phyloP scores from a whole-genome alignment of 92 coral and sea anemone genomes.

The Paragorgia papillata region DNA sequence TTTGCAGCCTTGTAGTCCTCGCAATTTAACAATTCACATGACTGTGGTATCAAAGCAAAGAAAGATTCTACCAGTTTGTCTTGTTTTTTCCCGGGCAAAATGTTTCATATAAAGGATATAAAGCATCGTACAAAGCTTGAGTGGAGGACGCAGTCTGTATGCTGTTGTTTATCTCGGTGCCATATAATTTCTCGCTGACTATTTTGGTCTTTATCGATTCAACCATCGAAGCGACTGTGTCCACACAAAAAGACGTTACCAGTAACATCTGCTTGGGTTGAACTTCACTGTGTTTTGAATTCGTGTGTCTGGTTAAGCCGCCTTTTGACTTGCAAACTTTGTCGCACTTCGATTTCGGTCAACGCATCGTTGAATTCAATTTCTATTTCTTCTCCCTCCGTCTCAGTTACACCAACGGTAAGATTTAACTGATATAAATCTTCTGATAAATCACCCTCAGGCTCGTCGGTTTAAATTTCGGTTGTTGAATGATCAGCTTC shows the following conservation, averaged over 20 bases:
- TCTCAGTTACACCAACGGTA: constrained; percentile 11
- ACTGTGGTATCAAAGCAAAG: no score
- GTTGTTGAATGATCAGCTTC: not conserved
- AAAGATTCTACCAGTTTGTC: no score
- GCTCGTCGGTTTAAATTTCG: no score
- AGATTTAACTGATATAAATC: constrained; percentile 7
- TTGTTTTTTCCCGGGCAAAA: no score
- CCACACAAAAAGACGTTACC: constrained; percentile 3
- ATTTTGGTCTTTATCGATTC: constrained; percentile 21
- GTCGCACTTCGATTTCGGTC: constrained; percentile 28
- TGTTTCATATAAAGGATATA: no score
- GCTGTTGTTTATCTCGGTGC: constrained; percentile 12
- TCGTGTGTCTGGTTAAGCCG: no score
- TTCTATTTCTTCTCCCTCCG: constrained; percentile 22
- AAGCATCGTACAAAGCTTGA: no score
- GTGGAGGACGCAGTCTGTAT: constrained; percentile 8
- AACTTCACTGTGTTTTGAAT: constrained; percentile 13
- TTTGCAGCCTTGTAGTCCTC: no score
- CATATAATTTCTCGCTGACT: constrained; percentile 23
- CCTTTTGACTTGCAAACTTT: constrained; percentile 35
- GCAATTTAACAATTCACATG: no score
- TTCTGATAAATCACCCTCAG: no score
- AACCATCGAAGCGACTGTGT: constrained; percentile 5
- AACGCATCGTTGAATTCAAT: no score
- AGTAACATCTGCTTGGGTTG: not conserved